Percentiles rank a stretch among this genome's conserved stretches.
phyloP scores from a whole-genome alignment of 2,797 vertebrate species.

The Cygnus olor region DNA sequence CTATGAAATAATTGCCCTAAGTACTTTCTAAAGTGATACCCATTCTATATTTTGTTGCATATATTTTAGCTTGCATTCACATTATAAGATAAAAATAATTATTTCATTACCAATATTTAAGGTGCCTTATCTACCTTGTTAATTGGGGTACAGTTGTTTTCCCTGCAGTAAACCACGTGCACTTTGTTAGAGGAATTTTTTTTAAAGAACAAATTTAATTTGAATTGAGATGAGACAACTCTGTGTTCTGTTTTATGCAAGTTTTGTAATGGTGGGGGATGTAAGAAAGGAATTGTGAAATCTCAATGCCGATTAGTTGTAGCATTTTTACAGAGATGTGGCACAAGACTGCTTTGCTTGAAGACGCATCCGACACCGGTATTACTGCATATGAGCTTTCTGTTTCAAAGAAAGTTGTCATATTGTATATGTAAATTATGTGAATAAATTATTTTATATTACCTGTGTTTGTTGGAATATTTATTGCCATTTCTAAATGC shows the following conservation, averaged over 20 bases:
- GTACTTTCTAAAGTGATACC: conserved; percentile 41
- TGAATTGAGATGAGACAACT: neutral
- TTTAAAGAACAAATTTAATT: neutral
- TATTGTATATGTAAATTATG: conserved; percentile 74
- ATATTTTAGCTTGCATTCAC: conserved; percentile 28
- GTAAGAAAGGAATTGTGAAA: neutral
- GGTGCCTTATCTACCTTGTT: conserved; percentile 65
- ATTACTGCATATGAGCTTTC: conserved; percentile 59
- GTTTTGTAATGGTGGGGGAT: neutral
- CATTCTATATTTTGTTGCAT: neutral
- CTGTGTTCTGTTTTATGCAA: neutral
- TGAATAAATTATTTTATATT: conserved; percentile 81
- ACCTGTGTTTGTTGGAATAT: neutral
- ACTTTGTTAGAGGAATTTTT: conserved; percentile 5
- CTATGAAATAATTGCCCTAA: conserved; percentile 37
- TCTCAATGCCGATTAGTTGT: neutral
- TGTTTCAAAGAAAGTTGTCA: conserved; percentile 72
- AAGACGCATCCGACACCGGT: conserved; percentile 36
- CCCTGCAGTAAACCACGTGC: conserved; percentile 16
- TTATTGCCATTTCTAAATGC: neutral
- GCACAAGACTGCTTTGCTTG: conserved; percentile 28
- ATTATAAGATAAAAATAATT: neutral
- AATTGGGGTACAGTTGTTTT: neutral
- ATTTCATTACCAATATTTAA: conserved; percentile 28
- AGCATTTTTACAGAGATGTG: conserved; percentile 29